Evolutionary conservation across 1,140 invertebrate species (phyloP), one percentile per base, ranked within the genome.

Genomic region (Panagrolaimus sp.): DNA sequence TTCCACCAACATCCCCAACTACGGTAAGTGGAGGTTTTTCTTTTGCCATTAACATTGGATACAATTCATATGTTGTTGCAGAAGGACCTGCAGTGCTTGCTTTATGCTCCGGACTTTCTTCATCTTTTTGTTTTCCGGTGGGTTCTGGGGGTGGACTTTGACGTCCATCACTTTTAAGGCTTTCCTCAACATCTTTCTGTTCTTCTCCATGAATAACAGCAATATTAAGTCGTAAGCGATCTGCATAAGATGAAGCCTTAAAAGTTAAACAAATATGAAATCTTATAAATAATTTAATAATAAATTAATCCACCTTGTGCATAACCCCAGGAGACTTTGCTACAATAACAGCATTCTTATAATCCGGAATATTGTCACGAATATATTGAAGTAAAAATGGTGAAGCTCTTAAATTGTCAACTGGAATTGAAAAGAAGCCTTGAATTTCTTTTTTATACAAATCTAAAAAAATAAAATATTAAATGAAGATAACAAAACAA

Each of bases 401-500:
- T 68, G 94, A 98, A 38, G 96, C 94, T 83, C 96, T 86, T 58
- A 99, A 87, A 86, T 99, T 99, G 84, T 99, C 96, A 1, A 99
- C 94, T 12, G 96, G 95, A 84, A 94, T 94, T 79, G 97, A 93
- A 84, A 98, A 99, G 84, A 98, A 99, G 26, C 95, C 96, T 85
- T 98, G 96, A 73, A 98, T 96, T 87, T 98, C 96, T 83, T 98
- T 98, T 83, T 96, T 93, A 85, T 98, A 96, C 12, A 99, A 86
- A 86, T 99, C 96, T 91, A 99, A 95, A 38, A 38, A 4, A 4
- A 4, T 7, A 38, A 7, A 38, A 38, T 38, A 4, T 38, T 38
- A 38, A 38, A 38, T 38, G 2, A 4, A n/a, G n/a, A n/a, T 38
- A 4, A 38, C 2, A 38, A 7, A 4, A 38, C 2, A 38, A 38